Evolutionary conservation across 2,888 invertebrate genomes (phyloP), one percentile per base, ranked within the genome.

Genomic region (Mesorhabditis spiculigera): DNA sequence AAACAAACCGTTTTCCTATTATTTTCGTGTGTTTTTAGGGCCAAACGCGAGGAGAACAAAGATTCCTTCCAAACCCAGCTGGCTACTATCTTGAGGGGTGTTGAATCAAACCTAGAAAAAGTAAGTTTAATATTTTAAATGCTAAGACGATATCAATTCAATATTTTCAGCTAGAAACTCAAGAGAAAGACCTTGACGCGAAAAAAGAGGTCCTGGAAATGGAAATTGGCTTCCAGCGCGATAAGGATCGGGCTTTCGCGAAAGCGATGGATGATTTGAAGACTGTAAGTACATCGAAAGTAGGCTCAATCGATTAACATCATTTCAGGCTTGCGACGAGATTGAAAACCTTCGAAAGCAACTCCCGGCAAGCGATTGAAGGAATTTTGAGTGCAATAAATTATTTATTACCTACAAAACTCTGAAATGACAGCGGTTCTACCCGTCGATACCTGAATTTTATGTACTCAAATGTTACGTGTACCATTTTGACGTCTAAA

Each of bases 61-160:
- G 71, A 71, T 63, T 65, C 71, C 5, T 66, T 71, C 63, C 13
- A 63, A 6, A 67, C 68, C 10, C 68, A 66, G 16, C 58, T 71
- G 42, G 66, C 65, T 16, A 66, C 62, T n/a, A 69, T 71, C 58
- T 62, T 69, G 42, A 45, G 58, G 66, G 45, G 43, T 4, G 68
- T 71, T 10, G 71, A 71, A 61, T 42, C 45, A 5, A 69, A 61
- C 28, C 67, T 65, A 16, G 68, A 68, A 43, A 71, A 71, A 62
- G 66, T 71, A 63, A 44, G 42, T 5, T 10, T 10, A 63, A 16
- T n/a, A 63, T 10, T 28, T 28, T 63, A 63, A n/a, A 58, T 50
- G 10, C n/a, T 50, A 50, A 50, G n/a, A 50, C n/a, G n/a, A 50
- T 50, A 50, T 13, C n/a, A 50, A 50, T 50, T 13, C 28, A 28